phyloP scores from a whole-genome alignment of 2,888 invertebrate genomes.

The Ethmia dodecea region DNA sequence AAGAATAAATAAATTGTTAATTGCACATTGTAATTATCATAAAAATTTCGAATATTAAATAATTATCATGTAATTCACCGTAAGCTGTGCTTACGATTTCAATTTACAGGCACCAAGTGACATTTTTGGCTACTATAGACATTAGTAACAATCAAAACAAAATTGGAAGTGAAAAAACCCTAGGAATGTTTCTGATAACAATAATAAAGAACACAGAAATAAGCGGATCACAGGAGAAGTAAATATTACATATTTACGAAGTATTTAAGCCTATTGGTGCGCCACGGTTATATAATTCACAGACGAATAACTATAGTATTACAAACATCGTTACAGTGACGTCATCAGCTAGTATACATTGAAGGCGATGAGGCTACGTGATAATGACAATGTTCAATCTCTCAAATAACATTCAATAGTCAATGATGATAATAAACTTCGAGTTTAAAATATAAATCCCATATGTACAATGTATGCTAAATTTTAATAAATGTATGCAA shows the following conservation, averaged over 20 bases:
- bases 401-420: slow-evolving; percentile 56
- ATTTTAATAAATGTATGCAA: slow-evolving; percentile 46
- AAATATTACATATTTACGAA: slow-evolving; percentile 67
- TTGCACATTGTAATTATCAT: slow-evolving; percentile 65
- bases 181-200: slow-evolving; percentile 69
- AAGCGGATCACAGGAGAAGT: slow-evolving; percentile 70
- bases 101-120: slow-evolving; percentile 53
- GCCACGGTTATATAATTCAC: slow-evolving; percentile 33
- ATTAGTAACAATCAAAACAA: slow-evolving; percentile 38
- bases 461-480: slow-evolving; percentile 50
- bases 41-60: slow-evolving; percentile 63
- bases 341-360: slow-evolving; percentile 23
- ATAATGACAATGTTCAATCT: slow-evolving; percentile 46
- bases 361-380: slow-evolving; percentile 48
- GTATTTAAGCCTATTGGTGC: slow-evolving; percentile 47
- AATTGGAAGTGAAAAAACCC: slow-evolving; percentile 46
- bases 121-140: slow-evolving; percentile 34
- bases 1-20: slow-evolving; percentile 69
- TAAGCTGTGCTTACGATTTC: slow-evolving; percentile 57
- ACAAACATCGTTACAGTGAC: slow-evolving; percentile 7
- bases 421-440: slow-evolving; percentile 60
- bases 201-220: slow-evolving; percentile 53
- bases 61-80: slow-evolving; percentile 37
- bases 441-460: slow-evolving; percentile 49
- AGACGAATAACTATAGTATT: slow-evolving; percentile 26